Evolutionary conservation across 2,888 invertebrate species (phyloP), one percentile per base, ranked within the genome.

Genomic region (Chymomyza fuscimana): DNA sequence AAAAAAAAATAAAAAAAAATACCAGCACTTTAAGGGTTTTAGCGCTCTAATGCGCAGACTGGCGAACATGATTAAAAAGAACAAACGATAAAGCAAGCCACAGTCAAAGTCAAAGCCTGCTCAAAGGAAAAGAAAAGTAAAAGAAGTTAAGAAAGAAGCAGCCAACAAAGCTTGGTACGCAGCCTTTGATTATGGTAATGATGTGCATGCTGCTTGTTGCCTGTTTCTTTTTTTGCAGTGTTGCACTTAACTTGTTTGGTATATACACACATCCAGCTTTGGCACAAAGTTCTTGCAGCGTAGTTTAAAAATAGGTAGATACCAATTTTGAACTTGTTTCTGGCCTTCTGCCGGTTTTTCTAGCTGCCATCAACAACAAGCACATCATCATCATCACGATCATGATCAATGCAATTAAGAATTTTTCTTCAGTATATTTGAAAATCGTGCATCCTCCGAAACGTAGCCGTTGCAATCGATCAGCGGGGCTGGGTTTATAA

Each of bases 141-240:
- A 22, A 56, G 12, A 22, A 16, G 7, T 15, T 16, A 54, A 16
- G 54, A 16, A 54, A 29, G 58, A 58, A 29, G 29, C 29, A 29
- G 22, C 10, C 9, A 58, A 5, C 16, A 25, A 5, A 56, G 58
- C 56, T 52, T n/a, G 52, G 52, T 4, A 25, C 4, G 25, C 15
- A 58, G 52, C 61, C 76, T 74, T 76, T 76, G 74, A 75, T 75
- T 75, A 75, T 75, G 74, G 67, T 75, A 75, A 75, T 75, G 72
- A 63, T 71, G 76, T 62, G 67, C 63, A 25, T 10, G 36, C 46
- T 62, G 5, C 32, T 5, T 6, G 32, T 3, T 19, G 32, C 46
- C 7, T 19, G 22, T n/a, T 29, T 32, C n/a, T 4, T n/a, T 12
- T 29, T 32, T 32, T 32, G 32, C 32, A 29, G 10, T 15, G 56